Percentiles rank a stretch among this genome's conserved stretches.
Evolutionary conservation across 2,113 vertebrate genomes (phyloP).

Genomic region (Chaetodon trifascialis): DNA sequence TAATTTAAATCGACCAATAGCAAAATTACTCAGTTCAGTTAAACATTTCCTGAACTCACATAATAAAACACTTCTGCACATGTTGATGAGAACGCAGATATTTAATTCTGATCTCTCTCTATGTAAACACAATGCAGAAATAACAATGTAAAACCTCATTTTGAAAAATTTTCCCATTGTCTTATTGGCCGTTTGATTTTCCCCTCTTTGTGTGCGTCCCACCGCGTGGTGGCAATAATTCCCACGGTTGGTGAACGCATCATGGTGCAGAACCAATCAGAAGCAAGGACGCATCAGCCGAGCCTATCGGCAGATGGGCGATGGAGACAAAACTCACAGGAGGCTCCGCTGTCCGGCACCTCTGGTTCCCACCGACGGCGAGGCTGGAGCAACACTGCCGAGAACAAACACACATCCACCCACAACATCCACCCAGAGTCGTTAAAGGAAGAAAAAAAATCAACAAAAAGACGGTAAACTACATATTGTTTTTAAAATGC

Average conservation of each 20-base stretch:
- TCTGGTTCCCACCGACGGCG: not conserved
- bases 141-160: too few relatives aligned
- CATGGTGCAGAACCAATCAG: conserved; percentile 72
- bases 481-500: not conserved
- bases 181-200: too few relatives aligned
- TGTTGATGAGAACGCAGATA: not conserved
- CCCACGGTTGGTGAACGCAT: conserved; percentile 40
- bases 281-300: conserved; percentile 52
- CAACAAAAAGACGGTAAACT: conserved; percentile 40
- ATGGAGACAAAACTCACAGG: conserved; percentile 60
- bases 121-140: too few relatives aligned
- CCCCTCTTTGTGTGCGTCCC: not conserved
- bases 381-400: not conserved
- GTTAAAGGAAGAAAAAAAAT: not conserved
- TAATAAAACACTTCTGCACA: too few relatives aligned
- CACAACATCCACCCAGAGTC: not conserved
- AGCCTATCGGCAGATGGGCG: conserved; percentile 69
- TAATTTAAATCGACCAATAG: too few relatives aligned
- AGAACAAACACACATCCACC: not conserved
- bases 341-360: conserved; percentile 6
- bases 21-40: too few relatives aligned
- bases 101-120: not conserved
- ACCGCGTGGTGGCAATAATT: not conserved
- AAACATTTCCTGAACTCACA: too few relatives aligned
- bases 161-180: too few relatives aligned